Base-by-base conservation (phyloP, 2,113 vertebrate species). In the Notarius quadriscutis region DNA sequence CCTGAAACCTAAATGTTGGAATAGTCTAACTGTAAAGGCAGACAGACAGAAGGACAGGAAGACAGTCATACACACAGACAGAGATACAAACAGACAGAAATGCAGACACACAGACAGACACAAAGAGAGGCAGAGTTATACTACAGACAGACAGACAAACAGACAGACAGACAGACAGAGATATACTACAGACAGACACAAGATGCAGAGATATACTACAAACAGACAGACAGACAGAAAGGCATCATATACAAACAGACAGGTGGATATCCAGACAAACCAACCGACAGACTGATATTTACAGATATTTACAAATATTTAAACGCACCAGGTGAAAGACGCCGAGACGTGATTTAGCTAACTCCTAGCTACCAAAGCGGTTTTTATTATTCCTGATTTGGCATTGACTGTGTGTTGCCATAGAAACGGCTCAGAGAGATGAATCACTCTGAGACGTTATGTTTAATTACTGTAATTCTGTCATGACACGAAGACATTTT, bases 401-500 rank as follows among this genome's bases (percentile, higher is more conserved):
- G 20, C 51, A 27, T 53, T 30, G 27, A 41, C 41, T 41, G 55
- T 22, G 27, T 25, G 79, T 81, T 81, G 55, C 57, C 57, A 81
- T 81, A 62, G 79, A 22, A 81, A 81, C 79, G 1, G 10, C 9
- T 22, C 8, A 2, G 57, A 41, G 11, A 30, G 55, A 62, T 41
- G 79, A 60, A 7, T 4, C n/a, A 2, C 57, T 11, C 18, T 20
- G 17, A 41, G 79, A 62, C 7, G 30, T 81, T 6, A 30, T 81
- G 55, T 81, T 60, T 81, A 81, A 81, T 81, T 81, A 81, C 57
- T 60, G 79, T 81, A 20, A 81, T 81, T 81, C 57, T 58, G 78
- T 58, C 55, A 30, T 81, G 57, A 41, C 18, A 25, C 60, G 79
- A 81, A 81, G 79, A 81, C 30, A 14, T 10, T 20, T 62, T 62